Base-by-base conservation (phyloP, 2,797 vertebrate genomes). In the Aphelocoma californica region DNA sequence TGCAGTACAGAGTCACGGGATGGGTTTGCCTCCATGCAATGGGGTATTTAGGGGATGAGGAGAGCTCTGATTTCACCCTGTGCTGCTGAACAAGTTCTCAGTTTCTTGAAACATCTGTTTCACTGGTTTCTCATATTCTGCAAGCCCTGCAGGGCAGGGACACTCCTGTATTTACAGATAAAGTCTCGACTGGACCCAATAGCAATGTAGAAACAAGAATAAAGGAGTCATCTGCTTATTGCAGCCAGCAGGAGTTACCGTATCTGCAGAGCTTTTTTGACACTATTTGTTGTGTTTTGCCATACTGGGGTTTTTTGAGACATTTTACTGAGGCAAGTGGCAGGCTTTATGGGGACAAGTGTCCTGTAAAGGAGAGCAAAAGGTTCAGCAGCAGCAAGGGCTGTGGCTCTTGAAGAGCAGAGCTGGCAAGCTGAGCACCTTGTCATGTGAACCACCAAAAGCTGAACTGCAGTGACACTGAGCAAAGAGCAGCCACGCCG, bases 71-170 rank as follows among this genome's bases (percentile, higher is more conserved):
- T 40, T 45, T 61, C 4, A 4, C 62, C 54, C 48, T 19, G 58
- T 81, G 70, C 77, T 44, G 53, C 66, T n/a, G 66, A 92, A 92
- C 32, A 81, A 64, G 28, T 67, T 92, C 65, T 90, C 32, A 21
- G 14, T 60, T 50, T 82, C 83, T 67, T 58, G 15, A 18, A 91
- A 86, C 77, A 93, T 86, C 85, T 95, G 62, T 67, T 94, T 85
- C 71, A 79, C 62, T 18, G 32, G 45, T 85, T 75, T 67, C 56
- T 93, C 47, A 18, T 24, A 57, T 67, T 64, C 58, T 82, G 61
- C 65, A 71, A 69, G 61, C 45, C 42, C 47, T 81, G 67, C 58
- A 86, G 62, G 36, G 66, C 85, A 84, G 56, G 31, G 56, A 62
- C 34, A 6, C 18, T 57, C 9, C 45, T 73, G n/a, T 47, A 40